A percentile compares a stretch with the other conserved stretches of the same genome.
phyloP scores from a whole-genome alignment of 2,888 invertebrate genomes.

The Tenthredo scrophulariae region DNA sequence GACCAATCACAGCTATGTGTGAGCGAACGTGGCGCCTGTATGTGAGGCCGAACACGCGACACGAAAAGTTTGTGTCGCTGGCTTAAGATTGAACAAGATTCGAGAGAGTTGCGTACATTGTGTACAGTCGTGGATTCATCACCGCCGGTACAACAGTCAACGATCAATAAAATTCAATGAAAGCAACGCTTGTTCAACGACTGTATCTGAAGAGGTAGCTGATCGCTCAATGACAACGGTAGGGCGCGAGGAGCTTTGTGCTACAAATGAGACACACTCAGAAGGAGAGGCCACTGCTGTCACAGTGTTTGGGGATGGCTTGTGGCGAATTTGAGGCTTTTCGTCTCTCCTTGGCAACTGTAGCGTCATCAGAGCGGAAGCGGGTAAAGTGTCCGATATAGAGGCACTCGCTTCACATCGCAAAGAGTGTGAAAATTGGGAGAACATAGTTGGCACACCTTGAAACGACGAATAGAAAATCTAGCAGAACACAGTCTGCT shows the following conservation, averaged over 20 bases:
- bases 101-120: not conserved
- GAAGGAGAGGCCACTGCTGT: not conserved
- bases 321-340: not conserved
- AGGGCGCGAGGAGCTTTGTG: not conserved
- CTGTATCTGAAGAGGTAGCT: not conserved
- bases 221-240: not conserved
- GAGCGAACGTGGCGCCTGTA: too few relatives aligned
- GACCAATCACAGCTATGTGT: too few relatives aligned
- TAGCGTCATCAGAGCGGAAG: not conserved
- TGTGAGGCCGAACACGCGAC: too few relatives aligned
- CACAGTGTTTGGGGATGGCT: not conserved
- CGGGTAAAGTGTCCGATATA: not conserved
- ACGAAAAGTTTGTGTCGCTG: too few relatives aligned
- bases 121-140: not conserved
- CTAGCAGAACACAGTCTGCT: not conserved
- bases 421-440: not conserved
- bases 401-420: not conserved
- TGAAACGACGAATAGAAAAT: not conserved
- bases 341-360: conserved; percentile 1
- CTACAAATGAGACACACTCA: not conserved
- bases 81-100: not conserved
- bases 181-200: not conserved
- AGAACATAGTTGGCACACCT: not conserved
- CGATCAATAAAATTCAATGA: not conserved
- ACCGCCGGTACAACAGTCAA: conserved; percentile 4